These are phyloP conservation scores for Pangasianodon gigas DNA, from an alignment of 2,113 vertebrate genomes.

Conservation along the genomic window DNA sequence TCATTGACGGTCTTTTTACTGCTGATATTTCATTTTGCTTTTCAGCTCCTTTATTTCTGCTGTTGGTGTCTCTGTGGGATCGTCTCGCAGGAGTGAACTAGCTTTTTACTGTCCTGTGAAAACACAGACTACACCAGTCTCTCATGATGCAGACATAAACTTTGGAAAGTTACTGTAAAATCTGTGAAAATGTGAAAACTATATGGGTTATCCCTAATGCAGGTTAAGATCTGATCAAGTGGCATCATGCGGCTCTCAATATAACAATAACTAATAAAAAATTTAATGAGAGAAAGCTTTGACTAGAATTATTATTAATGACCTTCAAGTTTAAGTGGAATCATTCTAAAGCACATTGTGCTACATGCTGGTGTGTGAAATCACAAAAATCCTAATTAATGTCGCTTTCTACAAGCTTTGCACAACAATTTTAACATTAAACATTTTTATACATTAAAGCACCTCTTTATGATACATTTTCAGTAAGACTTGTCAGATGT, in stretches of 20 bases:
- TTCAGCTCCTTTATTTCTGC: slow-evolving; percentile 46
- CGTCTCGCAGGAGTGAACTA: slow-evolving; percentile 62
- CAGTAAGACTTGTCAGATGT: not conserved
- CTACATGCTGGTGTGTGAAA: not conserved
- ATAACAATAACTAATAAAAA: not conserved
- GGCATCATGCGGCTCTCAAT: not conserved
- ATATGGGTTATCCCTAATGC: not conserved
- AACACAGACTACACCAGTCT: not conserved
- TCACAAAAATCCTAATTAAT: not conserved
- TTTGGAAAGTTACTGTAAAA: not conserved
- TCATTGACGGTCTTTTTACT: slow-evolving; percentile 71
- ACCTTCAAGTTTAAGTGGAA: not conserved
- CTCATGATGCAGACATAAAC: not conserved
- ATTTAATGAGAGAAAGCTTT: not conserved
- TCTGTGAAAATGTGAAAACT: not conserved
- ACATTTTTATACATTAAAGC: not conserved
- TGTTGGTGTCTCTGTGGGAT: slow-evolving; percentile 54
- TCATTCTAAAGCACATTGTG: not conserved
- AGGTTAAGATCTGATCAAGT: not conserved
- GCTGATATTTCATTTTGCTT: slow-evolving; percentile 62
- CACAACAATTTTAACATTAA: not conserved
- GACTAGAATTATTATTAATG: not conserved
- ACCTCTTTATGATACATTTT: not conserved
- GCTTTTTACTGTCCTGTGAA: not conserved
- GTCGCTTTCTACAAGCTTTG: not conserved